These are phyloP conservation scores for Lerista edwardsae DNA, from an alignment of 2,797 vertebrate genomes.

Conservation along the genomic window DNA sequence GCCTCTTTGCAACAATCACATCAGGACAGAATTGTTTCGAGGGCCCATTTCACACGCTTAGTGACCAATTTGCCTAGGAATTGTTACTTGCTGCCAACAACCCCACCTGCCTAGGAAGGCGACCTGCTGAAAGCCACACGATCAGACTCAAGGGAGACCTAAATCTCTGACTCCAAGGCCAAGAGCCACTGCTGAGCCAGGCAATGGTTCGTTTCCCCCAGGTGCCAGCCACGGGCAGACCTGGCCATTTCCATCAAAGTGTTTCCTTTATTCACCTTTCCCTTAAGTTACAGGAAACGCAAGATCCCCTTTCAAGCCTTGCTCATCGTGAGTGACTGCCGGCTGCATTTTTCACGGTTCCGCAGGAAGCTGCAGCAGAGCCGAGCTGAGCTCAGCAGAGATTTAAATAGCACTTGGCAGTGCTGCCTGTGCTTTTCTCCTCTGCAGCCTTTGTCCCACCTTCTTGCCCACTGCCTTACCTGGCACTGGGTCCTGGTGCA, in stretches of 20 bases:
- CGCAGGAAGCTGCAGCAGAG: background rate
- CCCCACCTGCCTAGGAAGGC: background rate
- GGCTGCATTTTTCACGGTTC: background rate
- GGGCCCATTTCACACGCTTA: too few relatives aligned
- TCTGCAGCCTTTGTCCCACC: background rate
- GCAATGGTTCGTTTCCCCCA: background rate
- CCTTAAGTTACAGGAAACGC: background rate
- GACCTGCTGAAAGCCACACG: background rate
- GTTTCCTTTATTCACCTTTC: background rate
- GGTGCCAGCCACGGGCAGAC: too few relatives aligned
- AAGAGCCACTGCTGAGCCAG: too few relatives aligned
- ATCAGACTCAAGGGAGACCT: too few relatives aligned
- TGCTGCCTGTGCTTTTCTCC: background rate
- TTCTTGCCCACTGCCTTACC: background rate
- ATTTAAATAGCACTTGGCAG: background rate
- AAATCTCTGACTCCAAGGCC: background rate
- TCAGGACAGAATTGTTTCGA: background rate
- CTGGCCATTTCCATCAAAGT: too few relatives aligned
- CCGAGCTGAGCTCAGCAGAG: background rate
- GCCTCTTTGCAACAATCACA: background rate
- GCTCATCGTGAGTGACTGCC: background rate
- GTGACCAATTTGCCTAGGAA: background rate
- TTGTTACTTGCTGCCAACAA: background rate
- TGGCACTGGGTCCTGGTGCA: too few relatives aligned
- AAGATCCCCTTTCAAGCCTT: background rate